Percentiles rank a stretch among this genome's conserved stretches.
Conservation (phyloP, 2,797 vertebrate genomes). For the Amblyopsis hoosieri region DNA sequence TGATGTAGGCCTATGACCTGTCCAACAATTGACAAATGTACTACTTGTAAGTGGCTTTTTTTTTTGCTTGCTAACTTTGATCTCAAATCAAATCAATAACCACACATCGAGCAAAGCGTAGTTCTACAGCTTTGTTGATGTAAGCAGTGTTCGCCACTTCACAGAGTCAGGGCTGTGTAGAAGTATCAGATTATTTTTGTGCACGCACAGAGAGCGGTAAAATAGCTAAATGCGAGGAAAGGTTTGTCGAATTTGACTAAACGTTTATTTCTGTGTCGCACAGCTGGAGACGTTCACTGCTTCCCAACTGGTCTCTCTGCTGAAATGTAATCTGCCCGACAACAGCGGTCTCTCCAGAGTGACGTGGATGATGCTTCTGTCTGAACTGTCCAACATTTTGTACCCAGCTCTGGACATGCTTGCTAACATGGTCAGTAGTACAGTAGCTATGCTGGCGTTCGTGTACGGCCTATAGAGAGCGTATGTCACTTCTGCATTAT, state of each 20-base stretch:
- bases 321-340: slow-evolving; percentile 65
- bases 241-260: neutral
- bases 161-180: no score
- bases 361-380: slow-evolving; percentile 74
- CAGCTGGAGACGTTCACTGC: slow-evolving; percentile 67
- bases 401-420: slow-evolving; percentile 65
- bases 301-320: slow-evolving; percentile 61
- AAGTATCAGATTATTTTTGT: no score
- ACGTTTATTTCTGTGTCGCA: neutral
- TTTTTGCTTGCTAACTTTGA: neutral
- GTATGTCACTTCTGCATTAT: neutral
- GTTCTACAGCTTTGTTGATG: no score
- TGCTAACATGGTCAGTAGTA: slow-evolving; percentile 40
- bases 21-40: no score
- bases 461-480: no score
- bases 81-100: no score
- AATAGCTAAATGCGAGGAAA: no score
- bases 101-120: neutral
- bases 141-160: no score
- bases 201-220: no score
- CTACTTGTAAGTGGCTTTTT: neutral
- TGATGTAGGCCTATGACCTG: no score
- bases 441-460: neutral
- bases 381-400: slow-evolving; percentile 46
- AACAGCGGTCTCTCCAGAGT: slow-evolving; percentile 53